phyloP scores from a whole-genome alignment of 1,140 invertebrate genomes.

The Drosophila suzukii region DNA sequence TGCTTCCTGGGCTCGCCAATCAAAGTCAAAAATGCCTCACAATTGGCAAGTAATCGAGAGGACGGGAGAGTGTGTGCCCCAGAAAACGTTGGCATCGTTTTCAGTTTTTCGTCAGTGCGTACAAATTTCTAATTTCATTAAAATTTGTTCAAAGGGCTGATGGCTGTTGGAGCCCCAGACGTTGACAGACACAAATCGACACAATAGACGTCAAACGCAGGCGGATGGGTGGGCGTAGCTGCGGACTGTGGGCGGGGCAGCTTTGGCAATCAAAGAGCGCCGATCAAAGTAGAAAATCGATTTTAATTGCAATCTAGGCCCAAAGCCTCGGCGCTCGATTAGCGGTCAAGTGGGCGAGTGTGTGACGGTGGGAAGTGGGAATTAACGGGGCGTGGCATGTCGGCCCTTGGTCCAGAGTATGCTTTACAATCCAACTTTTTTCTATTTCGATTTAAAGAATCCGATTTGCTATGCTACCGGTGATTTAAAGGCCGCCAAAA shows the following conservation, averaged over 20 bases:
- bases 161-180: slow-evolving; percentile 47
- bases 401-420: background rate
- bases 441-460: background rate
- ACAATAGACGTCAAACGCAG: slow-evolving; percentile 71
- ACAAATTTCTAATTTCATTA: slow-evolving; percentile 80
- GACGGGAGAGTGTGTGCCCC: background rate
- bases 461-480: background rate
- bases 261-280: slow-evolving; percentile 71
- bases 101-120: slow-evolving; percentile 51
- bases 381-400: slow-evolving; percentile 21
- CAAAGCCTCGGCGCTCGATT: slow-evolving; percentile 43
- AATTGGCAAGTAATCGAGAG: slow-evolving; percentile 62
- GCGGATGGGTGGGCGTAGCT: background rate
- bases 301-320: slow-evolving; percentile 78
- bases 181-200: slow-evolving; percentile 77
- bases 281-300: slow-evolving; percentile 79
- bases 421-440: background rate
- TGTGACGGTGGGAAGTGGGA: background rate
- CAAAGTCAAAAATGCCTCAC: slow-evolving; percentile 68
- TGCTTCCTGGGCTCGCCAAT: slow-evolving; percentile 32
- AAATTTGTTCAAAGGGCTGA: slow-evolving; percentile 61
- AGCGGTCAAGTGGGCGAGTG: slow-evolving; percentile 35
- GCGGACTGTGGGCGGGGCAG: slow-evolving; percentile 34
- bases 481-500: background rate
- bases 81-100: slow-evolving; percentile 21